Conservation (phyloP, 2,888 invertebrate species). For the Ypsolopha sequella region DNA sequence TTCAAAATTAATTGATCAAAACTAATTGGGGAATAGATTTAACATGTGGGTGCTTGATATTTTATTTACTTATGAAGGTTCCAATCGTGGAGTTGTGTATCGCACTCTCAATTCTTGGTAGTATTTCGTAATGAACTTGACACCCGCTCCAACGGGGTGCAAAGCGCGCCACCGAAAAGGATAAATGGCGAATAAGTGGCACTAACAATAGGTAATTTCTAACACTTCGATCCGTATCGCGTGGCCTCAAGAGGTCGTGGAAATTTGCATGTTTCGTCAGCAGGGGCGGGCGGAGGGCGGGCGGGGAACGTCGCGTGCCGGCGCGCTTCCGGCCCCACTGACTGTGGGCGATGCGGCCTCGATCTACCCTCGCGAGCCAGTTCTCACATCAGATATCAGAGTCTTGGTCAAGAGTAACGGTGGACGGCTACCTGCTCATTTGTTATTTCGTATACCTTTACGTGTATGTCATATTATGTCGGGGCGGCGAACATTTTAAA, state of each 20-base stretch:
- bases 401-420: constrained; percentile 1
- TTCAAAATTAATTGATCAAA: too few species aligned
- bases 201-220: constrained; percentile 29
- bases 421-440: not conserved
- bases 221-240: constrained; percentile 29
- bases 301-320: constrained; percentile 39
- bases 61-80: too few species aligned
- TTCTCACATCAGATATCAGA: not conserved
- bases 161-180: constrained; percentile 7
- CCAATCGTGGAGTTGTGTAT: too few species aligned
- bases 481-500: too few species aligned
- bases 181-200: constrained; percentile 16
- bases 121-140: too few species aligned
- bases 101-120: too few species aligned
- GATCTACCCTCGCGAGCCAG: constrained; percentile 19
- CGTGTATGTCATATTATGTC: too few species aligned
- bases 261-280: constrained; percentile 18
- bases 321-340: constrained; percentile 44
- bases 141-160: too few species aligned
- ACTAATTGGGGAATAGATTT: too few species aligned
- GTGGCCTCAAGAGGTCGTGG: constrained; percentile 14
- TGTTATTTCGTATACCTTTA: not conserved
- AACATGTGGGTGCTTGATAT: too few species aligned
- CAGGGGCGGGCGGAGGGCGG: constrained; percentile 6
- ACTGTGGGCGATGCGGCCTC: constrained; percentile 32